Base-by-base conservation (phyloP, 2,113 vertebrate genomes). In the Urocynchramus pylzowi region DNA sequence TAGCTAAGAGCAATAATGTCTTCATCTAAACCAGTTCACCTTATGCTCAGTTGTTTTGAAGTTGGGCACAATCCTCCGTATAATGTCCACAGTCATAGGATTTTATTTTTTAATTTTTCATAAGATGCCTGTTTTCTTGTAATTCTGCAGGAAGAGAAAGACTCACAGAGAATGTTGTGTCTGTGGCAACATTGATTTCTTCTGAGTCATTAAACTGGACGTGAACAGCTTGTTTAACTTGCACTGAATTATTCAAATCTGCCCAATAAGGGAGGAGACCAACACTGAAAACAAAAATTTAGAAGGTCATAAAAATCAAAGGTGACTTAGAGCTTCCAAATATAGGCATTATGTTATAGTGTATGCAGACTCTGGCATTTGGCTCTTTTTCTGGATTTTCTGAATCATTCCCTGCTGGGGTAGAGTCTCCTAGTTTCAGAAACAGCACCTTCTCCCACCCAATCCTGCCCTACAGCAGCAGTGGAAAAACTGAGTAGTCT, bases 301-400 rank as follows among this genome's bases (percentile, higher is more conserved):
- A 92, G 73, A 87, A 42, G 52, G 54, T 93, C 77, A 92, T 74
- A 89, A 96, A 93, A 95, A 76, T 42, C 35, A 82, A 87, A 90
- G 84, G 75, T 96, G 93, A 92, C 76, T 91, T 93, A 77, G 35
- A 85, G 68, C 54, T 90, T 93, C 92, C 91, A 97, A 92, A 95
- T 90, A 95, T 22, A 96, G 91, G 28, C 68, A 50, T 57, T 87
- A 78, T 42, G 33, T 89, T 94, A 89, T 33, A 83, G 47, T 56
- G 63, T 24, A 74, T 10, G 3, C 8, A 50, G 60, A n/a, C 60
- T 87, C 84, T 45, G 47, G 22, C 73, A 89, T 76, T 68, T 95
- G 94, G 93, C 87, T 93, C 61, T 94, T 93, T 83, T 89, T 85
- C 65, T 3, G 42, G 83, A 65, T 89, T 69, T 94, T 95, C 78